Evolutionary conservation across 2,113 vertebrate genomes (phyloP).

Genomic region (Calonectris borealis): DNA sequence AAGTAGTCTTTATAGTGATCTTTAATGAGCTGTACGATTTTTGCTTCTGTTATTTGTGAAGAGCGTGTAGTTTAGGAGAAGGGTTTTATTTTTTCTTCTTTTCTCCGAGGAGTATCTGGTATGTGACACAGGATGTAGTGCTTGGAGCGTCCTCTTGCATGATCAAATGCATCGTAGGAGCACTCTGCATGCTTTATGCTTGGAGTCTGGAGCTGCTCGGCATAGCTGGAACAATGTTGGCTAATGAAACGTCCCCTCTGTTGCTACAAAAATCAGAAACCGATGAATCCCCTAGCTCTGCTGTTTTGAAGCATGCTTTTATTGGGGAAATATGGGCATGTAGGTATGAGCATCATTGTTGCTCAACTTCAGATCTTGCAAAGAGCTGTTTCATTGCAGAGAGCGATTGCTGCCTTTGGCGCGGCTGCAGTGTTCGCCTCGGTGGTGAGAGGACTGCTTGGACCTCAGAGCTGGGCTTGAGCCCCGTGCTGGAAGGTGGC

Average conservation of each 20-base stretch:
- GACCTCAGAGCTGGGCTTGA: not conserved
- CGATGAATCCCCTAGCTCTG: not conserved
- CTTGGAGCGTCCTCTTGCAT: constrained; percentile 24
- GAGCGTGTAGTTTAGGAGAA: not conserved
- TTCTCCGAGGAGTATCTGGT: constrained; percentile 10
- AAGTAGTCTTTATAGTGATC: not conserved
- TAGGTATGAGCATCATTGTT: not conserved
- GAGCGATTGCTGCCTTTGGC: rapidly evolving
- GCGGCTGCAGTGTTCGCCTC: rapidly evolving
- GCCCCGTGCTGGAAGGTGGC: rapidly evolving
- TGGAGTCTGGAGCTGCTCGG: not conserved
- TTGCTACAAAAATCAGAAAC: constrained; percentile 43
- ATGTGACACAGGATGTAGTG: not conserved
- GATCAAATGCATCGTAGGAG: constrained; percentile 7
- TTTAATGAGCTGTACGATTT: not conserved
- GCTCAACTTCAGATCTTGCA: not conserved
- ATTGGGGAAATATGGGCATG: not conserved
- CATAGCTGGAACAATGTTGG: constrained; percentile 26
- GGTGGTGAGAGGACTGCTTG: not conserved
- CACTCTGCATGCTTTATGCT: not conserved
- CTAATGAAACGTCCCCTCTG: constrained; percentile 27
- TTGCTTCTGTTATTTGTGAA: not conserved
- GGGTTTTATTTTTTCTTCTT: constrained; percentile 1
- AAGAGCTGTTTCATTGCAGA: not conserved
- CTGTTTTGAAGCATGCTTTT: not conserved